Evolutionary conservation across 2,888 invertebrate genomes (phyloP).

Genomic region (Dorcus hopei): DNA sequence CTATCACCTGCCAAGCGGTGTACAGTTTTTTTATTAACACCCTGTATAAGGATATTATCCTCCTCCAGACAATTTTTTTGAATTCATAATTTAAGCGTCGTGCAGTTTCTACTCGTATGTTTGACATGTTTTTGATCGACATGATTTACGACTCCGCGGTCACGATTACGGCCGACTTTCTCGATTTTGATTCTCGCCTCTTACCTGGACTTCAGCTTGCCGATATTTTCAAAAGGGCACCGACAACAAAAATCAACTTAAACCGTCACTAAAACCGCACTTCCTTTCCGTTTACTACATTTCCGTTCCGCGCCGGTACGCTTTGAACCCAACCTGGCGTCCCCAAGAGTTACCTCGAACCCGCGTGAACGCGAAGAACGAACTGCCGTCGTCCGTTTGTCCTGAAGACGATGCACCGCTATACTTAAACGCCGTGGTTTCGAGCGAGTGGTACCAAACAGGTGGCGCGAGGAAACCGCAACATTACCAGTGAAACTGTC

Average conservation of each 20-base stretch:
- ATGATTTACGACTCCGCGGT: too few species aligned
- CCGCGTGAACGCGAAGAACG: constrained; percentile 5
- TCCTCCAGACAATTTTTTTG: too few species aligned
- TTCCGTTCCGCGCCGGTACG: neutral
- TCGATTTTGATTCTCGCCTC: neutral
- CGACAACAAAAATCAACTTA: neutral
- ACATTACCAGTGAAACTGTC: too few species aligned
- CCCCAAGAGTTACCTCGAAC: too few species aligned
- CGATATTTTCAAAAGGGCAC: neutral
- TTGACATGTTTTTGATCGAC: too few species aligned
- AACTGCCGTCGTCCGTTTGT: constrained; percentile 16
- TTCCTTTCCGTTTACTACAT: neutral
- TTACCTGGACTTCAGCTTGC: neutral
- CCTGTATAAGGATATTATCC: too few species aligned
- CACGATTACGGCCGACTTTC: too few species aligned
- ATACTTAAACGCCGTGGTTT: constrained; percentile 14
- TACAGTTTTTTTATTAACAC: too few species aligned
- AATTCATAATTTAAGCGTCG: too few species aligned
- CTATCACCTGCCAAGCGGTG: too few species aligned
- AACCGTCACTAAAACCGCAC: neutral
- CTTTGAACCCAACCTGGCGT: neutral
- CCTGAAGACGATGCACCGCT: constrained; percentile 18
- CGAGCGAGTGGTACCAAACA: constrained; percentile 13
- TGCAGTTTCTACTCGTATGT: too few species aligned
- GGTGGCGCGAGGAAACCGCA: neutral